These are phyloP conservation scores for Rotaria magnacalcarata DNA, from an alignment of 2,888 invertebrate species.

Conservation along the genomic window DNA sequence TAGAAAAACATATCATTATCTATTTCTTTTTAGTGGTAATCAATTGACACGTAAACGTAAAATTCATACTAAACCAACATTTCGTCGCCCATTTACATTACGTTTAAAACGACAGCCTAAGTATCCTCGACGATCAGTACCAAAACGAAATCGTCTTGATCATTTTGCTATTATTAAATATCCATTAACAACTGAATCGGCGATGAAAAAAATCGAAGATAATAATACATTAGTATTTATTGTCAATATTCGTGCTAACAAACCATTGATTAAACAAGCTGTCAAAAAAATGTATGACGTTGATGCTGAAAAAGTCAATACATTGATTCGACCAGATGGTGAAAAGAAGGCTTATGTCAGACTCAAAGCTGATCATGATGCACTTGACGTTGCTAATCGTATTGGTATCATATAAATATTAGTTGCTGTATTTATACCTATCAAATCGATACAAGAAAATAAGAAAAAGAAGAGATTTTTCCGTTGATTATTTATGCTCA, in stretches of 20 bases:
- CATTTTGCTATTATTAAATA: constrained; percentile 94
- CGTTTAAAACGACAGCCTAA: constrained; percentile 42
- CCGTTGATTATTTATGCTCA: constrained; percentile 6
- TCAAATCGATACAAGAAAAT: neutral
- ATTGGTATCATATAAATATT: constrained; percentile 27
- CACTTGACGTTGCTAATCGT: constrained; percentile 91
- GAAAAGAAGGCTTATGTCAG: constrained; percentile 99
- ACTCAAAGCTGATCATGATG: constrained; percentile 93
- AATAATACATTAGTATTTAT: constrained; percentile 98
- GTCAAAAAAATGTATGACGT: constrained; percentile 97
- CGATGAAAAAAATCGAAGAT: constrained; percentile 99
- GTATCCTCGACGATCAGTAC: constrained; percentile 44
- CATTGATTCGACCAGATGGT: constrained; percentile 84
- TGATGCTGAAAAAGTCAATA: constrained; percentile 95
- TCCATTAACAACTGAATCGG: constrained; percentile 97
- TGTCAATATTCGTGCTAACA: constrained; percentile 89
- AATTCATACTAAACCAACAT: constrained; percentile 38
- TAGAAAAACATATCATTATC: neutral
- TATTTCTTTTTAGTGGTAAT: constrained; percentile 13
- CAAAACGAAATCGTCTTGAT: constrained; percentile 66
- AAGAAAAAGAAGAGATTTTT: neutral
- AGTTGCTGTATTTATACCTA: neutral
- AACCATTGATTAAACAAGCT: constrained; percentile 89
- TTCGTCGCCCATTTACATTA: constrained; percentile 44
- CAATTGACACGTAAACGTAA: constrained; percentile 44